Evolutionary conservation across 2,888 invertebrate genomes (phyloP), one percentile per base, ranked within the genome.

Genomic region (Oxyscelio sp.): DNA sequence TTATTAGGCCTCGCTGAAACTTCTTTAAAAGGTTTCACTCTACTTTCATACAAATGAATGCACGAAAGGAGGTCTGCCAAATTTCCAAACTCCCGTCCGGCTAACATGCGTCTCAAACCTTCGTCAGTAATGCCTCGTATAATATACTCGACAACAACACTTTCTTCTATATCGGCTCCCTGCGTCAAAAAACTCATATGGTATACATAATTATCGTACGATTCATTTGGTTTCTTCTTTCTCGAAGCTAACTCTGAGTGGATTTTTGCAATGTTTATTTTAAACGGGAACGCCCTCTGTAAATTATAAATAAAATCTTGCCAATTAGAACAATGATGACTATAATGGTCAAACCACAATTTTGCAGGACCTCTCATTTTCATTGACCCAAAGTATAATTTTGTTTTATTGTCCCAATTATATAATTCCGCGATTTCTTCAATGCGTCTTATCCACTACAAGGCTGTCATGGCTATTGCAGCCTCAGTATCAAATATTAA

Each of bases 341-440:
- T 70, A 17, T 15, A 56, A 15, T 9, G 19, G 15, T 70, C 70
- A 11, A 40, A 70, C 70, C 68, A 68, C 4, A 54, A 0, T 43
- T 68, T 68, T n/a, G 54, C 68, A 0, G 54, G 17, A 5, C 43
- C 56, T 40, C n/a, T 24, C 68, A 68, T 68, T 24, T 68, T 68
- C 54, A 54, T 52, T 11, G 56, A 56, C 1, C 54, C 68, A n/a
- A 54, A 27, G 13, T 56, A 54, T 13, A 70, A 27, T 43, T 54
- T 56, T 2, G 56, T 43, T 40, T 43, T 24, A 13, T 8, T 38
- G 15, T 38, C 15, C 70, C 70, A 68, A 4, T 17, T 17, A 17
- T 56, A 70, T n/a, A 70, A 56, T 9, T 40, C 43, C 0, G 70
- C 22, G 1, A 59, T 22, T 59, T 59, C 6, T 17, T 59, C 66